A percentile compares a stretch with the other conserved stretches of the same genome.
phyloP scores from a whole-genome alignment of 2,113 vertebrate species.

The Peromyscus maniculatus region DNA sequence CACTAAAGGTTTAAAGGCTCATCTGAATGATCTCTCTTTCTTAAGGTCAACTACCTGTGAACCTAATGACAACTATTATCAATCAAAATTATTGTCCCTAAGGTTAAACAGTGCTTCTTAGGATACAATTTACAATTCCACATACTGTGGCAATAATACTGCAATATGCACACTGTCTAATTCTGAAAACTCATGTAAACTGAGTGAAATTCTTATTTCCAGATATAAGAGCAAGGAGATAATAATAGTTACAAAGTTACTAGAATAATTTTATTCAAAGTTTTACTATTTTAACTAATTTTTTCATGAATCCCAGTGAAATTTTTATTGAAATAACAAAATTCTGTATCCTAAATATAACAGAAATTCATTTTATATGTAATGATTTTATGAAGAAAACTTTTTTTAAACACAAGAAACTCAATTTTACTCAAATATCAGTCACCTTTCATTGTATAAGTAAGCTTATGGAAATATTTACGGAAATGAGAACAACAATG shows the following conservation, averaged over 20 bases:
- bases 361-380: neutral
- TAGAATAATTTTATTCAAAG: neutral
- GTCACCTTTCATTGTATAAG: neutral
- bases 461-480: constrained; percentile 3
- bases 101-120: neutral
- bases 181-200: neutral
- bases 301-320: neutral
- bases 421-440: neutral
- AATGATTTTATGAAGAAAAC: neutral
- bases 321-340: neutral
- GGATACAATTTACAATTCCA: neutral
- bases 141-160: neutral
- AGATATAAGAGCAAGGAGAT: neutral
- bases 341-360: neutral
- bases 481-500: neutral
- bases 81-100: neutral
- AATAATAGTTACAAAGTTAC: neutral
- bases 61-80: neutral
- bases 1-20: neutral
- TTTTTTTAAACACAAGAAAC: neutral
- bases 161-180: neutral
- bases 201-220: neutral
- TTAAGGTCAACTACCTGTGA: neutral
- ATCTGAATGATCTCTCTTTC: neutral
- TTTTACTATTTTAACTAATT: constrained; percentile 54